Base-by-base conservation (phyloP, 2,797 vertebrate genomes). In the Sebastes variabilis region DNA sequence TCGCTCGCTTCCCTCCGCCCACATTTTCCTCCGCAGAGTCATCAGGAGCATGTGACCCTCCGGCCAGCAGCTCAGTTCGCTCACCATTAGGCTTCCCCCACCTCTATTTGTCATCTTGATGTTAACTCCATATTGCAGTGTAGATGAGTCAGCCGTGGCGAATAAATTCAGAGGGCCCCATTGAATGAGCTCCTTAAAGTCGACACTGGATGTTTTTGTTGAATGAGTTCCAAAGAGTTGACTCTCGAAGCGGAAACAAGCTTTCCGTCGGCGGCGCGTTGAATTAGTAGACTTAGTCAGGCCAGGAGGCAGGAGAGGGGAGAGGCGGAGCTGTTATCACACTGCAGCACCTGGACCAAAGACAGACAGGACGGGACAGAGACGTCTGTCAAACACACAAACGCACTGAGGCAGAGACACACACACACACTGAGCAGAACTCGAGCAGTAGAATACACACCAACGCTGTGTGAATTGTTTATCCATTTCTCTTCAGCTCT, bases 311-410 rank as follows among this genome's bases (percentile, higher is more conserved):
- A 72, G 85, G 77, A 70, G 75, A 71, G 81, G 65, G 68, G 56
- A 71, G 71, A 79, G 86, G 84, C 70, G 89, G 90, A 69, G 80
- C 77, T 81, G 83, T 95, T 94, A 95, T 94, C 93, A 86, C 86
- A 59, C 81, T 8, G 71, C 82, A 87, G 80, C 94, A 95, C 94
- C 94, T 94, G 94, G 91, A 77, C 82, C 81, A 29, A 72, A 83
- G 84, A 87, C 82, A 79, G 87, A 84, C 87, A 73, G 85, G 81
- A 85, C 34, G 42, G 85, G 87, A 92, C 83, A 84, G 83, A 90
- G 87, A 92, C 14, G 73, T 93, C 90, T 80, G 87, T 94, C 92
- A 93, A 83, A 84, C 80, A 60, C 79, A 62, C 72, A 77, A 22
- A 67, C 65, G n/a, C 25, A 64, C 79, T 56, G 13, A 72, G 56